Percentiles rank a stretch among this genome's conserved stretches.
Evolutionary conservation across 1,140 invertebrate genomes (phyloP).

Genomic region (Heterodera carotae): DNA sequence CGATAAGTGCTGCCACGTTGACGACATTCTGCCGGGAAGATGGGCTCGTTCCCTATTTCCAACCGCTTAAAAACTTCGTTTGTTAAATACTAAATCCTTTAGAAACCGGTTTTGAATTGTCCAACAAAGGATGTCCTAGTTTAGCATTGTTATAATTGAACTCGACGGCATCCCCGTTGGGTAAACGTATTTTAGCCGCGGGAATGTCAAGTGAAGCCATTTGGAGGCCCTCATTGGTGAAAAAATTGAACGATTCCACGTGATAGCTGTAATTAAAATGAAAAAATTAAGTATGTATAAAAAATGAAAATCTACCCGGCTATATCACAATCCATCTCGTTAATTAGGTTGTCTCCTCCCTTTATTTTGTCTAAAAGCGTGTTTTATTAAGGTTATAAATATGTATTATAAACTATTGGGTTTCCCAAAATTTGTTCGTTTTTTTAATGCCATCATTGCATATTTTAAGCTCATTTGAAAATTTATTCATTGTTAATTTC

Average conservation of each 20-base stretch:
- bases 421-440: no score
- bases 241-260: slow-evolving; percentile 62
- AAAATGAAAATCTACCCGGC: slow-evolving; percentile 36
- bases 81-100: neutral
- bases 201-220: slow-evolving; percentile 58
- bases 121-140: slow-evolving; percentile 44
- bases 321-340: slow-evolving; percentile 62
- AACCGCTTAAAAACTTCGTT: neutral
- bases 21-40: slow-evolving; percentile 60
- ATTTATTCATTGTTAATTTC: no score
- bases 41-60: slow-evolving; percentile 11
- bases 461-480: no score
- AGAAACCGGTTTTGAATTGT: slow-evolving; percentile 29
- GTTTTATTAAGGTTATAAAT: no score
- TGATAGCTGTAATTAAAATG: slow-evolving; percentile 45
- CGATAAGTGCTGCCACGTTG: slow-evolving; percentile 61
- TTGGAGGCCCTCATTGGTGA: slow-evolving; percentile 55
- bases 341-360: neutral
- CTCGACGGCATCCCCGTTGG: slow-evolving; percentile 58
- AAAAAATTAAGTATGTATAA: neutral
- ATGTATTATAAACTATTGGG: no score
- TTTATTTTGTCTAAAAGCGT: no score
- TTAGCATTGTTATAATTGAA: slow-evolving; percentile 48
- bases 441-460: no score
- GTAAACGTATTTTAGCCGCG: slow-evolving; percentile 55